These are phyloP conservation scores for Saturnia pavonia DNA, from an alignment of 2,888 invertebrate species.

Conservation along the genomic window DNA sequence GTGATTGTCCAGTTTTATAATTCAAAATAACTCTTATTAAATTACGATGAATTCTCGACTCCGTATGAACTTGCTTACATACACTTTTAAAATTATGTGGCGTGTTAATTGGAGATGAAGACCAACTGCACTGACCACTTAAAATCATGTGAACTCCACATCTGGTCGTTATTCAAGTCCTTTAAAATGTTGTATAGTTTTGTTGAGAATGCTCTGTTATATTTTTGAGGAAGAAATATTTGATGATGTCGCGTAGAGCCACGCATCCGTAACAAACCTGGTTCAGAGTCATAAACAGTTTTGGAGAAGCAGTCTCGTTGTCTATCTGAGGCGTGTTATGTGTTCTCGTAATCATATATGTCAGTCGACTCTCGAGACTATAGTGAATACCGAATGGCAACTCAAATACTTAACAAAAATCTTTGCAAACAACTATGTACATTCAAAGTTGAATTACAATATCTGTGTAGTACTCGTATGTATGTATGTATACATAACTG, in stretches of 20 bases:
- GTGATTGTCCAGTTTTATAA: slow-evolving; percentile 20
- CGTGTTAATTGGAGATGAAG: not conserved
- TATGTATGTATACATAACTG: too few species aligned
- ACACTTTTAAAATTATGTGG: not conserved
- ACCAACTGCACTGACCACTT: not conserved
- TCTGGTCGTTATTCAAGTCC: not conserved
- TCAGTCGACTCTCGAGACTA: not conserved
- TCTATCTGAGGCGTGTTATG: not conserved
- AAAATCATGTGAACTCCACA: not conserved
- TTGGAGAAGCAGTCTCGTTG: not conserved
- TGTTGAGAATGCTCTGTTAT: not conserved
- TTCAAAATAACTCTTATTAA: slow-evolving; percentile 12
- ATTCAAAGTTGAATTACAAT: not conserved
- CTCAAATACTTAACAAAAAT: not conserved
- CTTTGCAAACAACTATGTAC: not conserved
- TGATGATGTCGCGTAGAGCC: not conserved
- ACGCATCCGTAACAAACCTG: not conserved
- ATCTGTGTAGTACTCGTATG: too few species aligned
- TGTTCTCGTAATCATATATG: not conserved
- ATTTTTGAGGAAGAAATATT: not conserved
- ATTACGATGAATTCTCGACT: not conserved
- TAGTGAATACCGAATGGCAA: not conserved
- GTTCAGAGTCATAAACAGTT: not conserved
- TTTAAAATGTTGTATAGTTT: not conserved
- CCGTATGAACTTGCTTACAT: not conserved